These are phyloP conservation scores for Calameuta pallipes DNA, from an alignment of 2,888 invertebrate genomes.

Conservation along the genomic window DNA sequence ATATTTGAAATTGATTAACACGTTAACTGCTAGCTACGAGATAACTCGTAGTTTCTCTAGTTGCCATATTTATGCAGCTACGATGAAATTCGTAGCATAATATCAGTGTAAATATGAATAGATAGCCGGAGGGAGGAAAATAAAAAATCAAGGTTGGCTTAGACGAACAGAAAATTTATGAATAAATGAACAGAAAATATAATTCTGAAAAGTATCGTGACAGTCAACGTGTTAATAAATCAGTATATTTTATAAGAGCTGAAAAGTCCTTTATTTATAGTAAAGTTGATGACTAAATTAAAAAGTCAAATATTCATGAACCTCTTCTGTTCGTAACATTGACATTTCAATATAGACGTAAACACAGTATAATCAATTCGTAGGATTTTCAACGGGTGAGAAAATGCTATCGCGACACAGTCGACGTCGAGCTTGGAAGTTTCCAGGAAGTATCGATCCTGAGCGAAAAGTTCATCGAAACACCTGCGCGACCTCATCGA, in stretches of 20 bases:
- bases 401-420: not conserved
- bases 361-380: not conserved
- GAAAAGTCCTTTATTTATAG: not conserved
- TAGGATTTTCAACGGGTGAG: not conserved
- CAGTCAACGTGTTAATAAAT: no score
- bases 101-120: no score
- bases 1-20: no score
- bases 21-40: no score
- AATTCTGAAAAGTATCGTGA: no score
- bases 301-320: not conserved
- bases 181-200: no score
- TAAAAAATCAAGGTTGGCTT: no score
- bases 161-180: no score
- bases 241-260: not conserved
- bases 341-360: not conserved
- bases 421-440: not conserved
- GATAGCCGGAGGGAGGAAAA: no score
- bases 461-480: slow-evolving; percentile 8
- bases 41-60: no score
- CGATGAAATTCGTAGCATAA: no score
- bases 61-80: no score
- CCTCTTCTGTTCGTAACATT: not conserved
- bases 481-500: slow-evolving; percentile 31
- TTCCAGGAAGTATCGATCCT: not conserved
- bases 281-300: not conserved